These are phyloP conservation scores for Alligator sinensis DNA, from an alignment of 2,113 vertebrate genomes.

Conservation along the genomic window DNA sequence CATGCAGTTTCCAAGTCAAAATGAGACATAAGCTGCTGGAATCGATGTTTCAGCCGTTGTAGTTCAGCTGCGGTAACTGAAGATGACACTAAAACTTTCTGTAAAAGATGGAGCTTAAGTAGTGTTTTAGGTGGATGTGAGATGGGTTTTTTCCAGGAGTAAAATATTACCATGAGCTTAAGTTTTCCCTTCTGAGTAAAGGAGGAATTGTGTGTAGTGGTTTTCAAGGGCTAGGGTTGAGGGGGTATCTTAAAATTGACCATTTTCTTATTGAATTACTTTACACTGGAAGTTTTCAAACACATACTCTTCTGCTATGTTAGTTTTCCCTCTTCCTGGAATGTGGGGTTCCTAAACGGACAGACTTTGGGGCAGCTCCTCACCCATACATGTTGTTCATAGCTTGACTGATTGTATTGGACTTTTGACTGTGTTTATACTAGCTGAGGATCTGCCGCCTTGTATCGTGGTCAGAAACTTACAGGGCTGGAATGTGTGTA, in stretches of 20 bases:
- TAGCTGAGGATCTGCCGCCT: background rate
- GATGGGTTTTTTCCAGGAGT: background rate
- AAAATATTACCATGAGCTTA: background rate
- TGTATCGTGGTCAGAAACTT: background rate
- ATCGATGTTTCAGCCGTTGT: background rate
- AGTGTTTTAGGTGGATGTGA: background rate
- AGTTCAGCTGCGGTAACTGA: background rate
- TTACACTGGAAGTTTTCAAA: background rate
- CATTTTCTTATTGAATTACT: background rate
- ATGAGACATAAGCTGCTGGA: background rate
- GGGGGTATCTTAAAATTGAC: too few relatives aligned
- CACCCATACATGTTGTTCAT: background rate
- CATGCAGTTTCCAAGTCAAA: background rate
- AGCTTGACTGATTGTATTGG: background rate
- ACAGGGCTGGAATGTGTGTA: background rate
- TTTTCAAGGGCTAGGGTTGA: too few relatives aligned
- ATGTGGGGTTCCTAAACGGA: background rate
- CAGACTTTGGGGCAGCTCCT: background rate
- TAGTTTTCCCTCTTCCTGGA: background rate
- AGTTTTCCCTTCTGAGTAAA: background rate
- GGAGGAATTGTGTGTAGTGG: background rate
- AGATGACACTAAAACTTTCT: background rate
- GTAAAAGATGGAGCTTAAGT: background rate
- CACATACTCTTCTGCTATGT: background rate
- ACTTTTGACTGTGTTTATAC: accelerated